phyloP scores from a whole-genome alignment of 2,113 vertebrate species.

The Semicossyphus pulcher region DNA sequence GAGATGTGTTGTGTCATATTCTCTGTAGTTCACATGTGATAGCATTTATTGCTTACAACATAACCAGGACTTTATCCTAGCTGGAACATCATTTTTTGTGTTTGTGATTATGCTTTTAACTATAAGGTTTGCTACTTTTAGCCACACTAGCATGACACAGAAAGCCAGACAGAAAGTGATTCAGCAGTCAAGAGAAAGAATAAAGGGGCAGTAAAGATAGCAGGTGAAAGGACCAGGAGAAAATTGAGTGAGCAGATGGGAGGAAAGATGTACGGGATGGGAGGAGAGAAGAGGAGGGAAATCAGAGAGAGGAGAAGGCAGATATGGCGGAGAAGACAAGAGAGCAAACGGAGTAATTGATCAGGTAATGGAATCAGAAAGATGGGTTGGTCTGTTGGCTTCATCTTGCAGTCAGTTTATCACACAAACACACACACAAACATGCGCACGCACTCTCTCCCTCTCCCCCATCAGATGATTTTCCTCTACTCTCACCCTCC shows the following conservation, averaged over 20 bases:
- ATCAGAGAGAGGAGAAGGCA: background rate
- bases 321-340: background rate
- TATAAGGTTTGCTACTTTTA: no score
- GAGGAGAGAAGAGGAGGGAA: background rate
- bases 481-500: conserved; percentile 13
- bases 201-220: background rate
- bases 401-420: conserved; percentile 21
- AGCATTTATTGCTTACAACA: background rate
- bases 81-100: no score
- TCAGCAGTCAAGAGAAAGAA: no score
- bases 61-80: no score
- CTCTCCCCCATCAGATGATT: conserved; percentile 20
- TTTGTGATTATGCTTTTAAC: no score
- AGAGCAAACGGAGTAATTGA: conserved; percentile 27
- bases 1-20: background rate
- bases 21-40: background rate
- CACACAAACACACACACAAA: background rate
- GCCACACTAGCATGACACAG: no score
- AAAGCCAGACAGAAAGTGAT: no score
- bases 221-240: no score
- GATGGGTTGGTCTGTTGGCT: conserved; percentile 19
- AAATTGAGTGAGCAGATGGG: background rate
- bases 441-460: background rate
- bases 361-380: conserved; percentile 43
- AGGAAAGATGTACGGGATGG: background rate